Evolutionary conservation across 2,888 invertebrate species (phyloP).

Genomic region (Caenorhabditis sp.): DNA sequence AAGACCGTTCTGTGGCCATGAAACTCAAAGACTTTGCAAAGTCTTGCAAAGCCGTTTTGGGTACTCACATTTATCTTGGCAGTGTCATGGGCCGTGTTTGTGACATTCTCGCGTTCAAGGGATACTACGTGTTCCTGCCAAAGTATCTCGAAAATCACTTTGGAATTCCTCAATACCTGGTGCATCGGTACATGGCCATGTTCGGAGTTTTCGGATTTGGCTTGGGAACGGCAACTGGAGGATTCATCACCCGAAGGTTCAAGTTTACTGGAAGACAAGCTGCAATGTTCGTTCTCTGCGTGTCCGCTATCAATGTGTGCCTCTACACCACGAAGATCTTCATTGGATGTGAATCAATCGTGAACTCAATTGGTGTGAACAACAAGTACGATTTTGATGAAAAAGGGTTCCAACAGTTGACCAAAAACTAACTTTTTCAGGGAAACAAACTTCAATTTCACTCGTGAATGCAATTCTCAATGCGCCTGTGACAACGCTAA

Average conservation of each 20-base stretch:
- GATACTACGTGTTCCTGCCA: conserved; percentile 78
- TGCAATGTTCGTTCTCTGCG: conserved; percentile 71
- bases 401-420: background rate
- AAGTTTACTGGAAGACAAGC: conserved; percentile 64
- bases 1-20: conserved; percentile 38
- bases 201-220: conserved; percentile 79
- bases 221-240: conserved; percentile 72
- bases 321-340: conserved; percentile 74
- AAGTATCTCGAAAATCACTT: conserved; percentile 79
- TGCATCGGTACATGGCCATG: conserved; percentile 77
- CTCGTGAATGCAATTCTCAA: conserved; percentile 77
- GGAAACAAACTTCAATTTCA: conserved; percentile 74
- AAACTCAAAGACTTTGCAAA: conserved; percentile 63
- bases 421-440: conserved; percentile 43
- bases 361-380: conserved; percentile 70
- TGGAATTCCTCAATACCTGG: conserved; percentile 78
- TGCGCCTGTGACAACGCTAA: conserved; percentile 78
- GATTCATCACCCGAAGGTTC: conserved; percentile 69
- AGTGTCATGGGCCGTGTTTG: conserved; percentile 76
- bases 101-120: conserved; percentile 79
- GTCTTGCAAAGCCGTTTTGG: conserved; percentile 70
- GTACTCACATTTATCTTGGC: conserved; percentile 72
- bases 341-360: conserved; percentile 76
- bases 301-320: conserved; percentile 70
- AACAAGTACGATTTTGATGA: conserved; percentile 54